Percentiles rank a stretch among this genome's conserved stretches.
phyloP scores from a whole-genome alignment of 2,888 invertebrate genomes.

The Drosophila anceps region DNA sequence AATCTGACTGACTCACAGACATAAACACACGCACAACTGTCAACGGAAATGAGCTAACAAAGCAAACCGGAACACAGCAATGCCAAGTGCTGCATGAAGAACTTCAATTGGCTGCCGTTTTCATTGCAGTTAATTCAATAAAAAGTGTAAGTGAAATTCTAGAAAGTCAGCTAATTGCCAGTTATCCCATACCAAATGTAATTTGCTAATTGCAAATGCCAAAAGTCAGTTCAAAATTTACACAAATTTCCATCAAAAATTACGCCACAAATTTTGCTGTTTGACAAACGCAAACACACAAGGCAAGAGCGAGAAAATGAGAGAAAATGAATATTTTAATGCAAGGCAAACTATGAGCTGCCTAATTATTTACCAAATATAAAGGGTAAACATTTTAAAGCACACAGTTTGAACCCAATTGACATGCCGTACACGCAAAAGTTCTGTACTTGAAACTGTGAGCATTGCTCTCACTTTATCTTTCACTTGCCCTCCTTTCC shows the following conservation, averaged over 20 bases:
- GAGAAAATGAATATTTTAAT: slow-evolving; percentile 13
- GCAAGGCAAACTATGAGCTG: slow-evolving; percentile 38
- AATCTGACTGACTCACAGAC: slow-evolving; percentile 44
- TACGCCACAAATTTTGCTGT: slow-evolving; percentile 29
- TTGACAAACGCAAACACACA: slow-evolving; percentile 44
- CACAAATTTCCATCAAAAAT: slow-evolving; percentile 39
- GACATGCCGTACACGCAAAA: slow-evolving; percentile 38
- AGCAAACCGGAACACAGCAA: slow-evolving; percentile 71
- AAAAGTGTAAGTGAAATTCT: slow-evolving; percentile 43
- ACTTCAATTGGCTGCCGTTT: slow-evolving; percentile 32
- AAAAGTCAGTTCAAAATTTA: slow-evolving; percentile 40
- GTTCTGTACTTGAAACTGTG: slow-evolving; percentile 37
- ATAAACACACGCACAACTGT: slow-evolving; percentile 37
- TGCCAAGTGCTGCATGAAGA: slow-evolving; percentile 57
- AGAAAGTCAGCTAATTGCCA: slow-evolving; percentile 23
- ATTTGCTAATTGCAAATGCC: slow-evolving; percentile 51
- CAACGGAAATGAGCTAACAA: slow-evolving; percentile 64
- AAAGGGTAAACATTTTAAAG: slow-evolving; percentile 21
- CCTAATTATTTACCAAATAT: slow-evolving; percentile 45
- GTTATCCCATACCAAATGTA: slow-evolving; percentile 23
- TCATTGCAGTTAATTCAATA: slow-evolving; percentile 4
- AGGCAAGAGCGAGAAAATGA: neutral
- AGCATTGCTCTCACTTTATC: slow-evolving; percentile 17
- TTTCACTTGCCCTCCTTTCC: slow-evolving; percentile 1
- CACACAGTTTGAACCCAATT: slow-evolving; percentile 20